Base-by-base conservation (phyloP, 2,113 vertebrate species). In the Periophthalmodon schlosseri region DNA sequence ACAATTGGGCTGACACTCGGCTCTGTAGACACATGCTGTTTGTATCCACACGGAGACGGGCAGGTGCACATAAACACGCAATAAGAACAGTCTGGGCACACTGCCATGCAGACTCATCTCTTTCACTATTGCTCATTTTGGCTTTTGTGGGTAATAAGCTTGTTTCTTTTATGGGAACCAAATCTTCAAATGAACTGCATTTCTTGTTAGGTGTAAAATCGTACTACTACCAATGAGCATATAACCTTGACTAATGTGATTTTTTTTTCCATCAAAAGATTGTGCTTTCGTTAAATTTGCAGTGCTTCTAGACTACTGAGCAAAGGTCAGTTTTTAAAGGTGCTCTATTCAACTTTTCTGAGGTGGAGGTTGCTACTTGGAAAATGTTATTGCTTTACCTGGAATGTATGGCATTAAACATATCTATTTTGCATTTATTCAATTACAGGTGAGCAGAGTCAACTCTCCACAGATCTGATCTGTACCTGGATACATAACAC, bases 1-100 rank as follows among this genome's bases (percentile, higher is more conserved):
- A 91, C 78, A 78, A 85, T 58, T 67, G 75, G 81, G 72, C 73
- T 74, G 72, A 79, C 72, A 86, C 70, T 71, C 54, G 60, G 70
- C 68, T 68, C 57, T 72, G 63, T 56, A 39, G 75, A 69, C 70
- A 81, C 63, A 69, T 54, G 66, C 52, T 66, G 60, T 76, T 70
- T 56, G 69, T 52, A 68, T 68, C 75, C 67, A 64, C 63, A 81
- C 34, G 69, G 60, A 46, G 34, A 58, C 28, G 20, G 56, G 47
- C 54, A 85, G 50, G 50, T 67, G 33, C 58, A 73, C 57, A 60
- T 60, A 74, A 52, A 68, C 34, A 61, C 21, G 72, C 70, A 77
- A 28, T 33, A n/a, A 20, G 56, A 12, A 12, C 11, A 5, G 23
- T 63, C 75, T 21, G 69, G 76, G 77, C 84, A 72, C 57, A 13